Evolutionary conservation across 2,797 vertebrate genomes (phyloP).

Genomic region (Paratrypauchen microcephalus): DNA sequence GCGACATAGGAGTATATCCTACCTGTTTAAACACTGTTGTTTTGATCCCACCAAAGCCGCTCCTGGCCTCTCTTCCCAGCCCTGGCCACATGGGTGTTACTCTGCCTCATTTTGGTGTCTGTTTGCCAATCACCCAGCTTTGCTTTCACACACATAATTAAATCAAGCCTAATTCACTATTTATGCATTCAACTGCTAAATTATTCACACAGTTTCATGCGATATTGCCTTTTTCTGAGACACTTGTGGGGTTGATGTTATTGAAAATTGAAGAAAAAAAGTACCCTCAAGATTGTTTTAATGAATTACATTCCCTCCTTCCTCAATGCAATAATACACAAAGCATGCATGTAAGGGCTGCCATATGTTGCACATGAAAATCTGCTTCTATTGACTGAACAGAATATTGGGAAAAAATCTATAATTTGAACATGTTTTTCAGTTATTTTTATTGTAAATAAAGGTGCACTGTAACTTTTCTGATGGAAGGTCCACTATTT

Average conservation of each 20-base stretch:
- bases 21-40: conserved; percentile 49
- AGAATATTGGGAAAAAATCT: conserved; percentile 46
- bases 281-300: conserved; percentile 68
- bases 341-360: conserved; percentile 67
- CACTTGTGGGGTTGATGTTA: conserved; percentile 66
- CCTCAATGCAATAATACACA: conserved; percentile 45
- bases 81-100: conserved; percentile 61
- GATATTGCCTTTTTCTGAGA: conserved; percentile 78
- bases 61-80: conserved; percentile 58
- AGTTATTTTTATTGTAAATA: not conserved
- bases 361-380: conserved; percentile 62
- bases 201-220: conserved; percentile 81
- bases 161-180: conserved; percentile 82
- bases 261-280: conserved; percentile 55
- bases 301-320: conserved; percentile 71
- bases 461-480: not conserved
- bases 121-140: conserved; percentile 71
- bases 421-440: conserved; percentile 21
- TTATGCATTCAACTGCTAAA: conserved; percentile 79
- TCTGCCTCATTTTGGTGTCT: conserved; percentile 65
- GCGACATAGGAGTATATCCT: conserved; percentile 15
- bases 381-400: conserved; percentile 64
- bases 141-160: conserved; percentile 77
- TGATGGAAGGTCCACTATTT: too few species aligned
- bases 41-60: conserved; percentile 65